These are phyloP conservation scores for Conus canariensis DNA, from an alignment of 2,888 invertebrate species.

Conservation along the genomic window DNA sequence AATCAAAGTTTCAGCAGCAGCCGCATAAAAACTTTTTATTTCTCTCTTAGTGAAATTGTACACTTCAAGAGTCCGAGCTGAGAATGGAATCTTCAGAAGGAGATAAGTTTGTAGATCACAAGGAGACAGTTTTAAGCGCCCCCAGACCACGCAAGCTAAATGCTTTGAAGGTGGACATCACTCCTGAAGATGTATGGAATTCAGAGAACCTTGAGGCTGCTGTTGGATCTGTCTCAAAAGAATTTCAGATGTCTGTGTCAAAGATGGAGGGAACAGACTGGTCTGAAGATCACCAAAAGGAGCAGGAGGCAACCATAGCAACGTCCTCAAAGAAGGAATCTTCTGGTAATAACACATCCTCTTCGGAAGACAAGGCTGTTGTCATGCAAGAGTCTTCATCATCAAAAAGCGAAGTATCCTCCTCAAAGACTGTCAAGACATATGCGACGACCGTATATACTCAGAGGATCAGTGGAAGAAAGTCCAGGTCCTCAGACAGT, in stretches of 20 bases:
- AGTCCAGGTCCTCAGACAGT: constrained; percentile 22
- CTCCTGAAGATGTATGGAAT: not conserved
- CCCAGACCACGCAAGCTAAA: constrained; percentile 34
- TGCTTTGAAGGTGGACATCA: constrained; percentile 25
- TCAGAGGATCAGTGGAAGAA: constrained; percentile 29
- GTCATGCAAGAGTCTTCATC: not conserved
- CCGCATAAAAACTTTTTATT: no score
- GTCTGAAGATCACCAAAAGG: not conserved
- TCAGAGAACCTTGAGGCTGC: not conserved
- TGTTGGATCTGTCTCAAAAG: not conserved
- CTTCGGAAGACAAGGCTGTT: not conserved
- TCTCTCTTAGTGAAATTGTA: no score
- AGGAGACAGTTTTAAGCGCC: constrained; percentile 19
- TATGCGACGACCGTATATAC: constrained; percentile 15
- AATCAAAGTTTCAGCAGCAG: not conserved
- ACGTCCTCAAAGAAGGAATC: not conserved
- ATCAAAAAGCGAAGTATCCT: not conserved
- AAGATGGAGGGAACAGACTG: not conserved
- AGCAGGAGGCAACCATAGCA: not conserved
- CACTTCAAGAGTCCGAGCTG: no score
- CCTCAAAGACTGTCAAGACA: not conserved
- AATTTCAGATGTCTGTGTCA: not conserved
- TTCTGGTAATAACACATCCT: not conserved
- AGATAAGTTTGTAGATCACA: constrained; percentile 40
- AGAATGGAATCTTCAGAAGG: constrained; percentile 24